Evolutionary conservation across 23 tunicate species (phyloP), one percentile per base, ranked within the genome.

Genomic region (Diplosoma virens): DNA sequence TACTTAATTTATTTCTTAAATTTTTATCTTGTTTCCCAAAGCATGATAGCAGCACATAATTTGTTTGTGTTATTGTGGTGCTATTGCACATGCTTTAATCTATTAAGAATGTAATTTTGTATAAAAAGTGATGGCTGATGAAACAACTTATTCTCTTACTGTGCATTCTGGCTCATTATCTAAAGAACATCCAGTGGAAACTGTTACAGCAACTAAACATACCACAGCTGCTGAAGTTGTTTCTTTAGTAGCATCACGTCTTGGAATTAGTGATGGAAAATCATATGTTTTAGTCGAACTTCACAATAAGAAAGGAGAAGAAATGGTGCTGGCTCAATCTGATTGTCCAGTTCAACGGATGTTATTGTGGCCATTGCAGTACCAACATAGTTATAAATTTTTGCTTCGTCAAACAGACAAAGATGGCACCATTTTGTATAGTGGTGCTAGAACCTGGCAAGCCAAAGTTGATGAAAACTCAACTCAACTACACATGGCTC

Each of bases 321-420:
- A 86, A 31, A 28, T 46, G 54, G 75, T 86, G 25, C 59, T 86
- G 3, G 93, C 79, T 21, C 33, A 74, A 0, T 61, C 73, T 1
- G 93, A 86, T 71, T 46, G 30, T 32, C 93, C 93, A 3, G 79
- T 86, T 32, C 85, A 86, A 33, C 55, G 93, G 31, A 79, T 86
- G 79, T 75, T 86, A 1, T 67, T 86, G 3, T 86, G 93, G 93
- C 93, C 93, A 25, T 7, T 55, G 21, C 93, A 86, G 46, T 73
- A 56, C 50, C 83, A 86, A 66, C 86, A 72, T 52, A 72, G 41
- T 11, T 81, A 81, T 63, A 81, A 72, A 76, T 81, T 81, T 32
- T 34, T 81, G 79, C 47, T 81, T 27, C 64, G 86, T 0, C 75
- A 81, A 60, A 72, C 79, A 11, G 78, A 71, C 30, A 72, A 81